These are phyloP conservation scores for Plumapathes pennacea DNA, from an alignment of 92 coral and sea anemone genomes.

Conservation along the genomic window DNA sequence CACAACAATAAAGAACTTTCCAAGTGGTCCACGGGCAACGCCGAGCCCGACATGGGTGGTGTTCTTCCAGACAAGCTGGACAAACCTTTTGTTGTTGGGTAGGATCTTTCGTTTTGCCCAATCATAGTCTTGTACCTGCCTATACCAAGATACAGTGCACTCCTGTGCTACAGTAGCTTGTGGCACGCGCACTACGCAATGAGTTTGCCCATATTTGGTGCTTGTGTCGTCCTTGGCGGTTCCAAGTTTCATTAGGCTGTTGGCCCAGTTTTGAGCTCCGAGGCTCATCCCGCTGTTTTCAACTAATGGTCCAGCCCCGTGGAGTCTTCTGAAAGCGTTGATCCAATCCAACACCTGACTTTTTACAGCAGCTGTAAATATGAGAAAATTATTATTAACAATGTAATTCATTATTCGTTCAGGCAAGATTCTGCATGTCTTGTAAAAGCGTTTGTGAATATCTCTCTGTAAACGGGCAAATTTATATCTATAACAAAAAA, in stretches of 20 bases:
- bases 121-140: conserved; percentile 37
- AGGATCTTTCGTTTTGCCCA: conserved; percentile 43
- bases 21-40: conserved; percentile 29
- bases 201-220: conserved; percentile 46
- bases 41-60: conserved; percentile 38
- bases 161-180: conserved; percentile 30
- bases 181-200: conserved; percentile 26
- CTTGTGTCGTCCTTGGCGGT: conserved; percentile 25
- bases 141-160: conserved; percentile 14
- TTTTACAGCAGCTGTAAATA: too few species aligned
- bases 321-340: not conserved
- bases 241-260: conserved; percentile 28
- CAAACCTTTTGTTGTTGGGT: conserved; percentile 42
- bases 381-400: too few species aligned
- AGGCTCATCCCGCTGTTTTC: conserved; percentile 4
- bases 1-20: conserved; percentile 34
- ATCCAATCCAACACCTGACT: not conserved
- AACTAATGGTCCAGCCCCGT: conserved; percentile 14
- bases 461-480: too few species aligned
- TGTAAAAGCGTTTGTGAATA: too few species aligned
- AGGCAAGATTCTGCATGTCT: too few species aligned
- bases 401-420: too few species aligned
- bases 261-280: conserved; percentile 21
- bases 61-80: conserved; percentile 29
- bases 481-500: too few species aligned